Evolutionary conservation across 2,888 invertebrate species (phyloP).

Genomic region (Drosophila algonquin): DNA sequence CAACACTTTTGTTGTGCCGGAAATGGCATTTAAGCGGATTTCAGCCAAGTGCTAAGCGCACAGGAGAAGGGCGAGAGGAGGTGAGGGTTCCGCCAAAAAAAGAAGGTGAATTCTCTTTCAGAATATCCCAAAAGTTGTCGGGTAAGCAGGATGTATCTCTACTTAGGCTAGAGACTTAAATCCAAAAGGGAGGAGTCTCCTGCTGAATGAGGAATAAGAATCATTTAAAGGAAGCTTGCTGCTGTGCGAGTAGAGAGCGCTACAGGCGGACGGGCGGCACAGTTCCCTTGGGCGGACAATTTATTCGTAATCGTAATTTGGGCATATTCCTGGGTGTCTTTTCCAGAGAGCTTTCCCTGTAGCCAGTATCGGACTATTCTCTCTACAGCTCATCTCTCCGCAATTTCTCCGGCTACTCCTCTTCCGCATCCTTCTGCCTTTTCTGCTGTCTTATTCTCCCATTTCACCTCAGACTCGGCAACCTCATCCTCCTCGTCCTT

Average conservation of each 20-base stretch:
- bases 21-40: constrained; percentile 77
- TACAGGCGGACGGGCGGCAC: background rate
- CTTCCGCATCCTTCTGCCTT: no score
- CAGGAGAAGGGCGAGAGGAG: background rate
- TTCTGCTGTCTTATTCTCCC: background rate
- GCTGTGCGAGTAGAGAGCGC: background rate
- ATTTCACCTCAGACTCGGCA: background rate
- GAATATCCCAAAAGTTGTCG: background rate
- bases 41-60: constrained; percentile 46
- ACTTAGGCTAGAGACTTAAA: background rate
- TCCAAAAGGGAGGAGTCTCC: background rate
- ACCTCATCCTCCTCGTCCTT: background rate
- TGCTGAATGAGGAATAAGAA: background rate
- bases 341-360: background rate
- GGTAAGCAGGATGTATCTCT: background rate
- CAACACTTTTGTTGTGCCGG: constrained; percentile 52
- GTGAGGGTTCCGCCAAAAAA: background rate
- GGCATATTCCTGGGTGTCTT: background rate
- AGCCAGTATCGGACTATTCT: background rate
- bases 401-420: background rate
- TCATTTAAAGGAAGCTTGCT: background rate
- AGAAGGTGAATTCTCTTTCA: background rate
- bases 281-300: background rate
- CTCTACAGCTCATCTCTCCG: background rate
- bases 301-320: background rate